Conservation (phyloP, 2,797 vertebrate species). For the Anguilla pacifica region DNA sequence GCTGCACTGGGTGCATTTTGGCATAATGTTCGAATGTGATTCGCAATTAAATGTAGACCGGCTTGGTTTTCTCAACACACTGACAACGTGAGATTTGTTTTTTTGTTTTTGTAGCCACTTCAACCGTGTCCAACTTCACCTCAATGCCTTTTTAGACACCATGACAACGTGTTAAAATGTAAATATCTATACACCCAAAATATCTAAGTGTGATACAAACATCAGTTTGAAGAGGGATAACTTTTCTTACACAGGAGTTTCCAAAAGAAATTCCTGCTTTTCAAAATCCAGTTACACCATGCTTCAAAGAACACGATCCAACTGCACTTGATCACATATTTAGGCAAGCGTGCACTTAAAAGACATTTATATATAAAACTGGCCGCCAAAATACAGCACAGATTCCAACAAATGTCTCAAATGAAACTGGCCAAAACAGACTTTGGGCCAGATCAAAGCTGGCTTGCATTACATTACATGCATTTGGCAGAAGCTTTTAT, state of each 20-base stretch:
- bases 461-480: no score
- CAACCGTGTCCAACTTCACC: not conserved
- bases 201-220: not conserved
- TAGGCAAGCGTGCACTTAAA: not conserved
- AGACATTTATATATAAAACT: not conserved
- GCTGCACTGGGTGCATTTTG: not conserved
- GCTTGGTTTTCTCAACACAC: not conserved
- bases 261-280: not conserved
- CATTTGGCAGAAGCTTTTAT: no score
- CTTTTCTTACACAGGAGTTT: not conserved
- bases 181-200: slow-evolving; percentile 1
- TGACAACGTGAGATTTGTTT: not conserved
- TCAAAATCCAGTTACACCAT: not conserved
- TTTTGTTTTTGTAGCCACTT: not conserved
- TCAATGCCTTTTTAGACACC: not conserved
- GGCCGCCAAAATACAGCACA: not conserved
- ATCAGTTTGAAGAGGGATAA: not conserved
- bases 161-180: not conserved
- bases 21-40: not conserved
- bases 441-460: no score
- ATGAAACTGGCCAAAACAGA: no score
- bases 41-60: not conserved
- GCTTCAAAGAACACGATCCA: not conserved
- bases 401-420: no score
- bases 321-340: not conserved